Evolutionary conservation across 1,140 invertebrate species (phyloP), one percentile per base, ranked within the genome.

Genomic region (Coelopa frigida): DNA sequence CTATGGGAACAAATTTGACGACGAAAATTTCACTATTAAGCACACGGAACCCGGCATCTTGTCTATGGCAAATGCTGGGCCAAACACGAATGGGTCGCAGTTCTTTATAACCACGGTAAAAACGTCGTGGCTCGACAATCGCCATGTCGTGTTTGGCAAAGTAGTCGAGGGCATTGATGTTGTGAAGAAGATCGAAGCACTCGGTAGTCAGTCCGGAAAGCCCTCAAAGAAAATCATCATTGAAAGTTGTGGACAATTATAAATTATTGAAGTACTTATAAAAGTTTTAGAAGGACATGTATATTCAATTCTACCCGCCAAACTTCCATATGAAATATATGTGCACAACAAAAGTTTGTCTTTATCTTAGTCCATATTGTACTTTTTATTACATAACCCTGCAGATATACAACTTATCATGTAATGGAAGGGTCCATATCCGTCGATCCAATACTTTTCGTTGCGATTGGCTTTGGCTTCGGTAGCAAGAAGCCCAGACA

Each of bases 21-120:
- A 98, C 72, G 94, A 98, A 71, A 96, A 97, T 77, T 97, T 97
- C 73, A 73, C 73, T 15, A 72, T 94, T 65, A 91, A 89, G 73
- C 94, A 97, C 75, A 90, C 87, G 37, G 88, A 84, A 44, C 82
- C 89, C 46, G 89, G 89, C 50, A 77, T 87, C 29, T 68, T 94
- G 49, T 94, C 89, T 3, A 94, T 94, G 90, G 91, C 90, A n/a
- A 95, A 94, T 68, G 88, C 90, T 59, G 92, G 92, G 8, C 83
- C 89, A 31, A 86, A 93, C 71, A 94, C 92, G 52, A 96, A 96
- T 67, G 92, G 92, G 38, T 94, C 89, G 41, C 94, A 98, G 70
- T 98, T 97, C 76, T 98, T 98, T 75, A 81, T 98, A 51, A 93
- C 89, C 59, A 94, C 89, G 42, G 85, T 84, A 21, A 93, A 93